Base-by-base conservation (phyloP, 2,113 vertebrate species). In the Noctilio leporinus region DNA sequence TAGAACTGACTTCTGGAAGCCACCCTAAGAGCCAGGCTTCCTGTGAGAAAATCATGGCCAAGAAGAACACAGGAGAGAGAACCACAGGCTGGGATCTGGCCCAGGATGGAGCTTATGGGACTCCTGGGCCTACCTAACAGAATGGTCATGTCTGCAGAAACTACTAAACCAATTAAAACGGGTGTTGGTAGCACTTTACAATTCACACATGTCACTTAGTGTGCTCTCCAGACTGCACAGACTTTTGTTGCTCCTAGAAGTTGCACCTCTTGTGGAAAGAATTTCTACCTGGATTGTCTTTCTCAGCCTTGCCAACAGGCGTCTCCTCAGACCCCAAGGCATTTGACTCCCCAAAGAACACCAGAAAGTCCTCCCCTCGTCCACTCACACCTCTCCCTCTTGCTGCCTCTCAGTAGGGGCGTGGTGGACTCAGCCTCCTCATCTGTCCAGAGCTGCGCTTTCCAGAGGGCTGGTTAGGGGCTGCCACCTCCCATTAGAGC, bases 401-500 rank as follows among this genome's bases (percentile, higher is more conserved):
- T n/a, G 9, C 28, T 7, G 78, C n/a, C 16, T 57, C 84, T 38
- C 9, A 12, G 55, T 65, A 49, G 15, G 35, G 88, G 17, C 14
- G 43, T 38, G 19, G 6, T 11, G 78, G 33, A 16, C 55, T 83
- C 65, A 14, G 70, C 20, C 26, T 70, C 70, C 38, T 40, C 10
- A 0, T 33, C 72, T 28, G 26, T 7, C 5, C 2, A 0, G 10
- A 30, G 33, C 33, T 20, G n/a, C 5, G 1, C 22, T 17, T 53
- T 69, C 9, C 5, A 1, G 2, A 24, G 1, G 16, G n/a, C 33
- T 0, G 0, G 24, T 15, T 43, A 1, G 9, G 7, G 12, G 19
- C 62, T 47, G 33, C 30, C 33, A 7, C 3, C 30, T 47, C 47
- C 22, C 24, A 2, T 15, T 10, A 2, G n/a, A 19, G 20, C 7